Conservation (phyloP, 1,140 invertebrate species). For the Pseudobourletiella spinata region DNA sequence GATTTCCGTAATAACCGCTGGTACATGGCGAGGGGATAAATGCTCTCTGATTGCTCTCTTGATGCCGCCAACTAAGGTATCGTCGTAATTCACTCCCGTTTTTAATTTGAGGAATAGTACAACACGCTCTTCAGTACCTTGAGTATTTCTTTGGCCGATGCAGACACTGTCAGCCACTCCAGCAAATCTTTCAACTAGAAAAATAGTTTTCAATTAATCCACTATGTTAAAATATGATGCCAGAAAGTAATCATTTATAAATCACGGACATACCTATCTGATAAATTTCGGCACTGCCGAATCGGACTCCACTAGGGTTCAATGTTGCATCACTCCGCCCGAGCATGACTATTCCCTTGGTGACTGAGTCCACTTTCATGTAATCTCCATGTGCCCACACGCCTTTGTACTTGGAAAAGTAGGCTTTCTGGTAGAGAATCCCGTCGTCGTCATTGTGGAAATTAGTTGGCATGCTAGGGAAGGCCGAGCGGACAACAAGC, state of each 20-base stretch:
- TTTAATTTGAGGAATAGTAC: constrained; percentile 49
- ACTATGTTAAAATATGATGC: constrained; percentile 1
- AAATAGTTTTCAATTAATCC: no score
- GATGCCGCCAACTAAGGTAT: constrained; percentile 42
- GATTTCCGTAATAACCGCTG: constrained; percentile 44
- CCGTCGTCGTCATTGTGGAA: constrained; percentile 51
- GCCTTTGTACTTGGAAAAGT: constrained; percentile 44
- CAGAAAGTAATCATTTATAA: not conserved
- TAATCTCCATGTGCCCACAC: constrained; percentile 50
- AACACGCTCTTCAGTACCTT: constrained; percentile 46
- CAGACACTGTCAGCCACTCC: constrained; percentile 49
- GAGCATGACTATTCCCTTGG: constrained; percentile 50
- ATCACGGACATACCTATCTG: constrained; percentile 44
- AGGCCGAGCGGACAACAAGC: constrained; percentile 50
- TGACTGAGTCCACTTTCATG: constrained; percentile 46
- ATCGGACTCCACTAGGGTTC: constrained; percentile 55
- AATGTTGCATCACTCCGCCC: constrained; percentile 52
- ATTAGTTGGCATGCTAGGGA: constrained; percentile 52
- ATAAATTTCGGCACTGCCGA: constrained; percentile 56
- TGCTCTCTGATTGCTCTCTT: constrained; percentile 43
- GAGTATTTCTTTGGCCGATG: constrained; percentile 43
- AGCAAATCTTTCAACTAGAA: constrained; percentile 47
- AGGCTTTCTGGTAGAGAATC: constrained; percentile 48
- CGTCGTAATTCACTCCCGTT: constrained; percentile 39
- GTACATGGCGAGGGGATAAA: constrained; percentile 49